phyloP scores from a whole-genome alignment of 2,113 vertebrate genomes.

The Actenoides lindsayi region DNA sequence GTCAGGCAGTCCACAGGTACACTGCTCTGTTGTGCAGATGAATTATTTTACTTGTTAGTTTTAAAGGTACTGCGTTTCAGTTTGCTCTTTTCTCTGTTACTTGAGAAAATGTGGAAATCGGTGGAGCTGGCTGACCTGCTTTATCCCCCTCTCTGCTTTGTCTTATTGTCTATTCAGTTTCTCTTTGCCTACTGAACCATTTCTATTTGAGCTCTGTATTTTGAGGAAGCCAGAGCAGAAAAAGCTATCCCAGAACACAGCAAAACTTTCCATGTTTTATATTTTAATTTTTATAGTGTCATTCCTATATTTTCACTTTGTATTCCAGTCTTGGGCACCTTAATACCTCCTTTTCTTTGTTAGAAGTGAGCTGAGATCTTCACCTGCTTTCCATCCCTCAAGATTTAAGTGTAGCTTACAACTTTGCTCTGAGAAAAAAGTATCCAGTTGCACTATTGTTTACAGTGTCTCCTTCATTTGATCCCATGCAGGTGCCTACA shows the following conservation, averaged over 20 bases:
- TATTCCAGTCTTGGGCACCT: not conserved
- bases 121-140: not conserved
- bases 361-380: not conserved
- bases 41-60: not conserved
- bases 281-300: not conserved
- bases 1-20: not conserved
- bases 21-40: not conserved
- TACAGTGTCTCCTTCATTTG: not conserved
- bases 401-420: not conserved
- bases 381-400: not conserved
- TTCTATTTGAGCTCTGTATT: not conserved
- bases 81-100: not conserved
- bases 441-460: not conserved
- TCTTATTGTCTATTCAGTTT: not conserved
- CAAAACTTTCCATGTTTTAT: not conserved
- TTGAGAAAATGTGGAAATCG: not conserved
- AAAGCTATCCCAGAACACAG: not conserved
- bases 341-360: not conserved
- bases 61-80: not conserved
- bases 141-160: not conserved
- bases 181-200: not conserved
- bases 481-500: slow-evolving; percentile 79
- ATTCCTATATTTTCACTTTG: not conserved
- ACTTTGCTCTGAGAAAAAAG: not conserved
- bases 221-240: not conserved